Evolutionary conservation across 2,797 vertebrate species (phyloP).

Genomic region (Podarcis lilfordi): DNA sequence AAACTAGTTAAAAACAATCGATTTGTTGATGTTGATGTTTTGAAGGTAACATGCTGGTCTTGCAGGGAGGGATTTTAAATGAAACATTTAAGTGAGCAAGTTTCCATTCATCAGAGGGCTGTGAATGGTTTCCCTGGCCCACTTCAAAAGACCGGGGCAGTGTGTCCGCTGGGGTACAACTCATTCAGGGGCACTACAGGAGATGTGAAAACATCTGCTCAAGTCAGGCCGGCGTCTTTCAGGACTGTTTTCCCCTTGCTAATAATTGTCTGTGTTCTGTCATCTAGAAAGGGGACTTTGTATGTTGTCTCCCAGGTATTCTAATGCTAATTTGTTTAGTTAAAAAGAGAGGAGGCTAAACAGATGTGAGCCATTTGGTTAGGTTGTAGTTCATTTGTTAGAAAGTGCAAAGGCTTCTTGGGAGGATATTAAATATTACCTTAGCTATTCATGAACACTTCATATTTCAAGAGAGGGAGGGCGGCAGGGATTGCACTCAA

Average conservation of each 20-base stretch:
- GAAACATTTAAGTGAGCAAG: slow-evolving; percentile 12
- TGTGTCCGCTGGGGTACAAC: not conserved
- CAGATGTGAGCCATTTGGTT: slow-evolving; percentile 80
- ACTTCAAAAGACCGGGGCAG: slow-evolving; percentile 50
- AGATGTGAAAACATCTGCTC: slow-evolving; percentile 66
- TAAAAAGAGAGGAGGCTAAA: slow-evolving; percentile 77
- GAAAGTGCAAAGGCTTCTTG: slow-evolving; percentile 74
- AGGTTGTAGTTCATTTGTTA: slow-evolving; percentile 80
- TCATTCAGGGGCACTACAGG: slow-evolving; percentile 56
- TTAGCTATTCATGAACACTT: slow-evolving; percentile 80
- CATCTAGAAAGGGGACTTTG: slow-evolving; percentile 75
- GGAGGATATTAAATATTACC: slow-evolving; percentile 83
- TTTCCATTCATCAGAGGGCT: slow-evolving; percentile 1
- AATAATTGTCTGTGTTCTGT: slow-evolving; percentile 76
- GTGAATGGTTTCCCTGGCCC: slow-evolving; percentile 40
- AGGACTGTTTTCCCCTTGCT: slow-evolving; percentile 60
- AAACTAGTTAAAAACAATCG: too few species aligned
- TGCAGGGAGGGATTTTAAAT: slow-evolving; percentile 34
- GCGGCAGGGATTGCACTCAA: slow-evolving; percentile 70
- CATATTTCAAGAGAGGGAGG: slow-evolving; percentile 80
- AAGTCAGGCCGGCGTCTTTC: slow-evolving; percentile 46
- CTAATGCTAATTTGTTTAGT: slow-evolving; percentile 80
- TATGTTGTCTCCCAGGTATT: slow-evolving; percentile 71
- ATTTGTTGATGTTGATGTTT: not conserved
- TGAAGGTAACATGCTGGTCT: not conserved